Conservation (phyloP, 2,888 invertebrate species). For the Eudasyphora cyanicolor region DNA sequence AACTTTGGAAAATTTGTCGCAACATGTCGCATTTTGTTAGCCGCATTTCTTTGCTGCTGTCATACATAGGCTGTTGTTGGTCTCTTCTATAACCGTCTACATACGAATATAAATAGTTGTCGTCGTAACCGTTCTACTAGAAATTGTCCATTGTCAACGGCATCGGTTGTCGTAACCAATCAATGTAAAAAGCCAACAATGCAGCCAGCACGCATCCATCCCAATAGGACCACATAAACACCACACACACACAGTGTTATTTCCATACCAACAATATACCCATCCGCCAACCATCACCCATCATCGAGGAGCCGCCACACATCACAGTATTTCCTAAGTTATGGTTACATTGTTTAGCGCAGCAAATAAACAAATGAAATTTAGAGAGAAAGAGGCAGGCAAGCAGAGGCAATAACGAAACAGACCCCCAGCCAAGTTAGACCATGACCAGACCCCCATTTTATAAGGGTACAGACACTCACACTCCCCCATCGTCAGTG, state of each 20-base stretch:
- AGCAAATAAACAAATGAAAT: constrained; percentile 66
- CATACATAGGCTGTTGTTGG: neutral
- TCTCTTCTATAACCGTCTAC: constrained; percentile 41
- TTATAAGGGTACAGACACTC: neutral
- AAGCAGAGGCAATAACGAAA: constrained; percentile 57
- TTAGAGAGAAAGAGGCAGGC: too few relatives aligned
- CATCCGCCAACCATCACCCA: neutral
- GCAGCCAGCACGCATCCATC: constrained; percentile 55
- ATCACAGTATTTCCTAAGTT: constrained; percentile 59
- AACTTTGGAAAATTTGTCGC: constrained; percentile 64
- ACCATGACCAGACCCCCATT: constrained; percentile 5
- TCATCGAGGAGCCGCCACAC: neutral
- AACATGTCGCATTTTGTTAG: constrained; percentile 65
- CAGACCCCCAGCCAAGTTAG: constrained; percentile 30
- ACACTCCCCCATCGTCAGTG: neutral
- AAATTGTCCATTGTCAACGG: constrained; percentile 60
- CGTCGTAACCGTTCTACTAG: constrained; percentile 16
- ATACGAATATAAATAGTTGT: too few relatives aligned
- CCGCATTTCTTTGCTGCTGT: constrained; percentile 58
- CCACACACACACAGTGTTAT: constrained; percentile 12
- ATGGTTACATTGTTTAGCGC: constrained; percentile 65
- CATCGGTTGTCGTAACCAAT: constrained; percentile 56
- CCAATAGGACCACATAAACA: constrained; percentile 4
- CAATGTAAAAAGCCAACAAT: constrained; percentile 56
- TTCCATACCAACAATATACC: too few relatives aligned